phyloP scores from a whole-genome alignment of 2,888 invertebrate species.

The Stegophylla sp. region DNA sequence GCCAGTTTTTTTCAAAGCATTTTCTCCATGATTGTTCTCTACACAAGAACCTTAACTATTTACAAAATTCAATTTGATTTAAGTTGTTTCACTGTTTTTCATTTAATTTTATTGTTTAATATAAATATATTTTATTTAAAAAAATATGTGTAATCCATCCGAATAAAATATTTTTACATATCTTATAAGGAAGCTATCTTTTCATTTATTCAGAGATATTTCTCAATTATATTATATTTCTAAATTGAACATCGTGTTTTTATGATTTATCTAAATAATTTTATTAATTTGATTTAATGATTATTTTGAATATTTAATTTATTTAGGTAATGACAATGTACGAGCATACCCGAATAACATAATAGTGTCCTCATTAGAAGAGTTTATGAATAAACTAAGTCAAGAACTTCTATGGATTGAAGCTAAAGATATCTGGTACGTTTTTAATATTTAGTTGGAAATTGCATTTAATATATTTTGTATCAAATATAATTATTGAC shows the following conservation, averaged over 20 bases:
- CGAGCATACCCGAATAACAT: conserved; percentile 65
- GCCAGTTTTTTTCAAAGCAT: too few relatives aligned
- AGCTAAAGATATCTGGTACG: conserved; percentile 79
- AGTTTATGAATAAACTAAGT: conserved; percentile 67
- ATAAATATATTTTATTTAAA: too few relatives aligned
- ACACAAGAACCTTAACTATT: too few relatives aligned
- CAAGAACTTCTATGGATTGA: conserved; percentile 78
- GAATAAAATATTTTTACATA: not conserved
- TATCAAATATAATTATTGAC: too few relatives aligned
- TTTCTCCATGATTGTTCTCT: too few relatives aligned
- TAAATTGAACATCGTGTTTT: not conserved
- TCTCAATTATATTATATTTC: too few relatives aligned
- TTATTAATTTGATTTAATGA: not conserved
- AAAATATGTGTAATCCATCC: too few relatives aligned
- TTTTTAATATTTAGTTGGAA: not conserved
- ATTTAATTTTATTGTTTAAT: too few relatives aligned
- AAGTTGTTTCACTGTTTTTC: too few relatives aligned
- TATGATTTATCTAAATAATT: not conserved
- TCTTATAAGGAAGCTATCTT: not conserved
- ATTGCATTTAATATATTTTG: too few relatives aligned
- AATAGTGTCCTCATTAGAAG: conserved; percentile 67
- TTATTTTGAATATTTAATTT: conserved; percentile 14
- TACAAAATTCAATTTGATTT: too few relatives aligned
- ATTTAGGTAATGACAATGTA: conserved; percentile 67
- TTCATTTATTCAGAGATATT: too few relatives aligned